phyloP scores from a whole-genome alignment of 2,797 vertebrate species.

The Holocentrus rufus region DNA sequence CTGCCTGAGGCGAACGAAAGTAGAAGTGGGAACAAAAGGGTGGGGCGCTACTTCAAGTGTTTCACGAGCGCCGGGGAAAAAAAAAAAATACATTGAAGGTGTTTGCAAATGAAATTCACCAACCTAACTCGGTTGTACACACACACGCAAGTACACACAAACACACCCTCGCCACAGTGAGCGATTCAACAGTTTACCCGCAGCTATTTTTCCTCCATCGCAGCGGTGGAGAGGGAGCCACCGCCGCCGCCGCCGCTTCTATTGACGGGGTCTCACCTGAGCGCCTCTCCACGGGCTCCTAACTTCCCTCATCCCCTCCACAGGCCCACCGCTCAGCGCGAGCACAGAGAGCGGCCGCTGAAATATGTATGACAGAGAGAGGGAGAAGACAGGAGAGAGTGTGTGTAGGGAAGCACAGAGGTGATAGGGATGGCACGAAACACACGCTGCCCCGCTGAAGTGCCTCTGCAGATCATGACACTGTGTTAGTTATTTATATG shows the following conservation, averaged over 20 bases:
- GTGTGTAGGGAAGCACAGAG: not conserved
- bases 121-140: conserved; percentile 1
- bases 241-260: not conserved
- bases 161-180: conserved; percentile 40
- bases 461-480: conserved; percentile 32
- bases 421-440: conserved; percentile 1
- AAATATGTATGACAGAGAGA: conserved; percentile 58
- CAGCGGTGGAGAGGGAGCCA: conserved; percentile 16
- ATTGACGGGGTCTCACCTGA: conserved; percentile 55
- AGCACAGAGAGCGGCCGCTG: conserved; percentile 41
- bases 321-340: conserved; percentile 18
- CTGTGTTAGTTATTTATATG: conserved; percentile 37
- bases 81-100: no score
- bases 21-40: no score
- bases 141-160: not conserved
- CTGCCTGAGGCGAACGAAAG: no score
- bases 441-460: not conserved
- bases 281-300: conserved; percentile 37
- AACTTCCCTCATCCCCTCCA: conserved; percentile 35
- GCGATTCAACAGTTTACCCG: conserved; percentile 56
- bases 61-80: no score
- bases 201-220: conserved; percentile 33
- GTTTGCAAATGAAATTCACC: not conserved
- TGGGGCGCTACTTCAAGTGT: no score
- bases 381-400: not conserved